Conservation (phyloP, 1,140 invertebrate species). For the Myzus persicae region DNA sequence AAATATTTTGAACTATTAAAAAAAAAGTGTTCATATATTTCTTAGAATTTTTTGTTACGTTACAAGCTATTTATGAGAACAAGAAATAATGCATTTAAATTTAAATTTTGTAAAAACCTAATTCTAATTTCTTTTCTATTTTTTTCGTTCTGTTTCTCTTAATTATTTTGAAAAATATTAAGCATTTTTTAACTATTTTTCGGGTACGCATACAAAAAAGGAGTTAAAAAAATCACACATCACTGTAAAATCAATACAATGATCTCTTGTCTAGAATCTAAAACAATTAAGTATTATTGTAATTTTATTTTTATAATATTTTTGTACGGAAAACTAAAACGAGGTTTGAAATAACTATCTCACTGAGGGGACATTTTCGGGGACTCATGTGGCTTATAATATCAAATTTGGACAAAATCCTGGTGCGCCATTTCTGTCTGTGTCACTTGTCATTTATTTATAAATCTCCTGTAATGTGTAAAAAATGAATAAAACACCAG, state of each 20-base stretch:
- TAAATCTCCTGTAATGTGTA: constrained; percentile 21
- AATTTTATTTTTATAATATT: not conserved
- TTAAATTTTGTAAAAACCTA: too few species aligned
- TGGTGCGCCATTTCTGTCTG: not conserved
- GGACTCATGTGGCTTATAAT: not conserved
- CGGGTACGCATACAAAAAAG: too few species aligned
- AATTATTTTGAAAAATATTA: too few species aligned
- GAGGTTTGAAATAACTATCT: not conserved
- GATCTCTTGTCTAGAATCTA: not conserved
- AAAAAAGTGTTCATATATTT: too few species aligned
- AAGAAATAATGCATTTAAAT: too few species aligned
- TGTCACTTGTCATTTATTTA: constrained; percentile 37
- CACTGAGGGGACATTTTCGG: not conserved
- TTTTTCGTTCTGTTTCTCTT: too few species aligned
- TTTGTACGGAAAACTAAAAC: not conserved
- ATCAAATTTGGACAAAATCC: constrained; percentile 11
- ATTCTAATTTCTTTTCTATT: too few species aligned
- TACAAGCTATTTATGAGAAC: too few species aligned
- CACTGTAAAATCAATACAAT: not conserved
- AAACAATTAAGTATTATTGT: not conserved
- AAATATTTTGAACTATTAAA: too few species aligned
- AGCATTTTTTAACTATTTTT: too few species aligned
- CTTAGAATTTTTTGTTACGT: too few species aligned
- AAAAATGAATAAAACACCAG: constrained; percentile 10
- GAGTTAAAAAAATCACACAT: too few species aligned